Percentiles rank a stretch among this genome's conserved stretches.
phyloP scores from a whole-genome alignment of 1,140 invertebrate genomes.

The Drosophila lacertosa region DNA sequence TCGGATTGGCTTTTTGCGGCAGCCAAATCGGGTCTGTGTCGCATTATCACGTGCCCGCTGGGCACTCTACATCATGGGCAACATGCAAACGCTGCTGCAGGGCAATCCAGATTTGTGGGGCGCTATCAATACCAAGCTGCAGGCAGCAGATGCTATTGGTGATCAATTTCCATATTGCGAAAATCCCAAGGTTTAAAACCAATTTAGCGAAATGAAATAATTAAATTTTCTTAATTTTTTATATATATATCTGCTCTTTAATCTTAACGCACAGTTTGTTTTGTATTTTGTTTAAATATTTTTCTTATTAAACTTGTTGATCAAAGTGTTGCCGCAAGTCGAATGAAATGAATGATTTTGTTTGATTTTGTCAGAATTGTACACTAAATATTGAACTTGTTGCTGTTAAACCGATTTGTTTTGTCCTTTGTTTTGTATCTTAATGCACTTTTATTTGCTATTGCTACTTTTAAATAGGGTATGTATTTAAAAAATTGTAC shows the following conservation, averaged over 20 bases:
- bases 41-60: slow-evolving; percentile 92
- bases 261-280: slow-evolving; percentile 19
- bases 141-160: slow-evolving; percentile 46
- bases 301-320: slow-evolving; percentile 15
- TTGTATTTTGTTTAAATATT: not conserved
- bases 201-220: slow-evolving; percentile 2
- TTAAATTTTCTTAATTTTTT: slow-evolving; percentile 5
- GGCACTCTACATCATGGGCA: slow-evolving; percentile 88
- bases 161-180: slow-evolving; percentile 39
- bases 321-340: slow-evolving; percentile 23
- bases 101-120: slow-evolving; percentile 85
- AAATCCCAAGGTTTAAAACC: not conserved
- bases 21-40: slow-evolving; percentile 92
- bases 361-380: slow-evolving; percentile 19
- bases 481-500: slow-evolving; percentile 37
- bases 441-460: slow-evolving; percentile 14
- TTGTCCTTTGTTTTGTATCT: not conserved
- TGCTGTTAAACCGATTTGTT: slow-evolving; percentile 38
- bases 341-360: slow-evolving; percentile 21
- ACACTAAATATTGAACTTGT: slow-evolving; percentile 33
- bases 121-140: slow-evolving; percentile 81
- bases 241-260: slow-evolving; percentile 27
- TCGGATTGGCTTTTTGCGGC: slow-evolving; percentile 91
- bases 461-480: slow-evolving; percentile 33
- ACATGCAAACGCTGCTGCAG: slow-evolving; percentile 86